phyloP scores from a whole-genome alignment of 2,888 invertebrate genomes.

The Rhamnusium bicolor region DNA sequence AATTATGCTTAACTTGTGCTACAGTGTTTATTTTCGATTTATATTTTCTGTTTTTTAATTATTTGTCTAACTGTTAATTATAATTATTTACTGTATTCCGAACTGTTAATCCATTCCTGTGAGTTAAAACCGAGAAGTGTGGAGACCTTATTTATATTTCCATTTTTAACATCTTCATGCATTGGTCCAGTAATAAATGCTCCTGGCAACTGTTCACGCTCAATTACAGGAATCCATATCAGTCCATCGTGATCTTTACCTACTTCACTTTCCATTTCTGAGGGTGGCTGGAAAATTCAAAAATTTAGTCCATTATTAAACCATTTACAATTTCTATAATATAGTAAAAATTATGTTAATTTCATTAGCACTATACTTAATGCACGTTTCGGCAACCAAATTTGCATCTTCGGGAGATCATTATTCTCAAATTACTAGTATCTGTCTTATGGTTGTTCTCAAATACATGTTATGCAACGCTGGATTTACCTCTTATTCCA shows the following conservation, averaged over 20 bases:
- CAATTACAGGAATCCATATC: conserved; percentile 26
- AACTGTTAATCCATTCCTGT: conserved; percentile 19
- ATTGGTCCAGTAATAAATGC: conserved; percentile 25
- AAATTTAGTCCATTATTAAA: neutral
- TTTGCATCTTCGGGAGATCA: too few species aligned
- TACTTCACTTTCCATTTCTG: neutral
- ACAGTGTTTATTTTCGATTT: too few species aligned
- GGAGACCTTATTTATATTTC: conserved; percentile 32
- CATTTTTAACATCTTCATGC: conserved; percentile 32
- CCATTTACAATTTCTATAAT: neutral
- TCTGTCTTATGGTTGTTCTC: too few species aligned
- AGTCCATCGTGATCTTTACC: neutral
- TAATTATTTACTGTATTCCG: neutral
- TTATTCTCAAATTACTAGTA: too few species aligned
- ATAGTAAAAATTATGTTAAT: too few species aligned
- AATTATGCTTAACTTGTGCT: too few species aligned
- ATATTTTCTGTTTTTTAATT: too few species aligned
- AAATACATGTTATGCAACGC: too few species aligned
- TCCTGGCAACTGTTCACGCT: conserved; percentile 18
- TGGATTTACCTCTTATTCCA: too few species aligned
- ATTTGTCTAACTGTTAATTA: neutral
- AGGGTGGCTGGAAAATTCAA: neutral
- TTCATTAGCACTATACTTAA: too few species aligned
- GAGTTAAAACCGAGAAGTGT: conserved; percentile 26
- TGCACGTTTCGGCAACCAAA: too few species aligned